A percentile compares a stretch with the other conserved stretches of the same genome.
Conservation (phyloP, 2,113 vertebrate genomes). For the Fukomys damarensis region DNA sequence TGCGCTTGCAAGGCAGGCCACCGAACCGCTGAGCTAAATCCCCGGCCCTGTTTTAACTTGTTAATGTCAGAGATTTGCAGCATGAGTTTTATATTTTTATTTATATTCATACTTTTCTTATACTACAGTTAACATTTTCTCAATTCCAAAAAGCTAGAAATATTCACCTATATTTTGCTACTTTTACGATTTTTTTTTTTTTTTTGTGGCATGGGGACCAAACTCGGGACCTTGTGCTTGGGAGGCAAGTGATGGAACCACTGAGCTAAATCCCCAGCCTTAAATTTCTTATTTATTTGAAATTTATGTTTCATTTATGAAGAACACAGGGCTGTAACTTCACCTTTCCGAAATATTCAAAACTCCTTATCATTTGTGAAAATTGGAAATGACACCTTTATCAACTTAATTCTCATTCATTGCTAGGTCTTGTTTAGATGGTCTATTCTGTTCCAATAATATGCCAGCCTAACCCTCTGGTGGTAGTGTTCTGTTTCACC, state of each 20-base stretch:
- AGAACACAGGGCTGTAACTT: background rate
- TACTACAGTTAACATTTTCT: background rate
- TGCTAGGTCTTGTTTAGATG: background rate
- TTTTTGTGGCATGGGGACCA: no score
- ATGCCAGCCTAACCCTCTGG: background rate
- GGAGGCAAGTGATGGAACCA: no score
- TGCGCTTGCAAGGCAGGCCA: no score
- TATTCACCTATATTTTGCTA: background rate
- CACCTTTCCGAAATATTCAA: background rate
- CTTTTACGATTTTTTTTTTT: no score
- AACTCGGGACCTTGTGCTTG: no score
- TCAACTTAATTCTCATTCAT: background rate
- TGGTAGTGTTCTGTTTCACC: background rate
- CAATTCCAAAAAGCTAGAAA: slow-evolving; percentile 3
- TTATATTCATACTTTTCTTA: slow-evolving; percentile 1
- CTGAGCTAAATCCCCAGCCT: no score
- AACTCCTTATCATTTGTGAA: slow-evolving; percentile 1
- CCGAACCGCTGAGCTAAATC: no score
- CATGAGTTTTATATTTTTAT: background rate
- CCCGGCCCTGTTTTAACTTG: slow-evolving; percentile 44
- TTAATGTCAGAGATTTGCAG: background rate
- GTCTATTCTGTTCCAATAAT: background rate
- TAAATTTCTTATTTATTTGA: background rate
- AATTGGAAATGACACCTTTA: background rate
- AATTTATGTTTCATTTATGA: background rate